These are phyloP conservation scores for Synanthedon formicaeformis DNA, from an alignment of 2,888 invertebrate genomes.

Conservation along the genomic window DNA sequence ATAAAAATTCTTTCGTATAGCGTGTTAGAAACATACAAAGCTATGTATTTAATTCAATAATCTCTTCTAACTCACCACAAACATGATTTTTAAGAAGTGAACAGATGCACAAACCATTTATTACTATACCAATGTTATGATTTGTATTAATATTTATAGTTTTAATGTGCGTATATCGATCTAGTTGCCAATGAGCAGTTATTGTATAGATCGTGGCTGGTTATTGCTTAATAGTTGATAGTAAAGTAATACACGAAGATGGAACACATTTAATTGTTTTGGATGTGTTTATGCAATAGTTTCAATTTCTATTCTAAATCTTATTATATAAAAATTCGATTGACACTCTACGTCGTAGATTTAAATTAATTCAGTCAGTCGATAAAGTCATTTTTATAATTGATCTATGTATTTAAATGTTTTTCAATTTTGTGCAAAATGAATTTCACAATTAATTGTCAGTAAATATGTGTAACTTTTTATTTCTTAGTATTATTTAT, in stretches of 20 bases:
- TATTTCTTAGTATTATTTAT: no score
- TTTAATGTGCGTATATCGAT: constrained; percentile 36
- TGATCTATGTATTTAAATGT: no score
- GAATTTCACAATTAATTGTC: no score
- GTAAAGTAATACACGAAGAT: constrained; percentile 39
- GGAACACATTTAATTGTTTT: constrained; percentile 43
- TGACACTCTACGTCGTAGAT: no score
- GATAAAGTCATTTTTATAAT: no score
- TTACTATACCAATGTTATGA: constrained; percentile 35
- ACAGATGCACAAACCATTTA: constrained; percentile 26
- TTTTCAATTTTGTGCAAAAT: no score
- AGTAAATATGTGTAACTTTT: no score
- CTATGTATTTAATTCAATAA: constrained; percentile 47
- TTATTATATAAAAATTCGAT: no score
- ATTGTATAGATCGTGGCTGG: constrained; percentile 32
- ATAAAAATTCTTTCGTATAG: no score
- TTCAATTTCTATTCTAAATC: no score
- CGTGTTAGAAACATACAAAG: not conserved
- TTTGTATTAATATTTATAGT: constrained; percentile 51
- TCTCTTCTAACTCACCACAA: constrained; percentile 11
- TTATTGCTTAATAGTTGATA: constrained; percentile 40
- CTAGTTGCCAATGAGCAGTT: constrained; percentile 33
- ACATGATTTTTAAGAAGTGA: constrained; percentile 18
- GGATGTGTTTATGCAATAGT: constrained; percentile 28
- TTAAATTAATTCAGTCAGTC: no score